Conservation (phyloP, 2,888 invertebrate species). For the Brachyptera risi region DNA sequence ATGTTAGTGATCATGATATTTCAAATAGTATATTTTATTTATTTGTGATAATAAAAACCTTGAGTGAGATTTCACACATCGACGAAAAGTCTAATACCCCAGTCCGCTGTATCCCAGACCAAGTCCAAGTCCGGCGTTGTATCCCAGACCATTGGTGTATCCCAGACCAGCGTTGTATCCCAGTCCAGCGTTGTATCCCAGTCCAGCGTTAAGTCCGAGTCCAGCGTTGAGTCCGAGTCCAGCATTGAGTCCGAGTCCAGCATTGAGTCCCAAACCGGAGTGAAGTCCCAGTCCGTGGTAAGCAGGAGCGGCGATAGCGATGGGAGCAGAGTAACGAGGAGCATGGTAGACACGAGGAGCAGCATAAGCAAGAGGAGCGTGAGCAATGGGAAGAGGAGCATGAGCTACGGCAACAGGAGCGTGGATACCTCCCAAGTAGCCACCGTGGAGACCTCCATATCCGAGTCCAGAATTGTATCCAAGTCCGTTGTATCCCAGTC, state of each 20-base stretch:
- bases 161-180: conserved; percentile 1
- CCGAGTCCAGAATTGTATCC: background rate
- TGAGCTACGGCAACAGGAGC: too few relatives aligned
- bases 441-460: too few relatives aligned
- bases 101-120: background rate
- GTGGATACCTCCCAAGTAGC: too few relatives aligned
- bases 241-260: background rate
- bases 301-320: background rate
- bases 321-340: background rate
- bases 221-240: background rate
- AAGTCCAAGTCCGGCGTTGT: background rate
- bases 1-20: too few relatives aligned
- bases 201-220: background rate
- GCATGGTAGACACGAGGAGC: background rate
- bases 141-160: background rate
- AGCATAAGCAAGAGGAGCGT: background rate
- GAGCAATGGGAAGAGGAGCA: background rate
- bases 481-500: background rate
- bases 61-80: too few relatives aligned
- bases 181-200: background rate
- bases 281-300: background rate
- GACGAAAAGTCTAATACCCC: too few relatives aligned
- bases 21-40: too few relatives aligned
- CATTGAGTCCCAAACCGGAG: background rate
- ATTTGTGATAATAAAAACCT: too few relatives aligned